Evolutionary conservation across 2,888 invertebrate species (phyloP).

Genomic region (Watsonalla binaria): DNA sequence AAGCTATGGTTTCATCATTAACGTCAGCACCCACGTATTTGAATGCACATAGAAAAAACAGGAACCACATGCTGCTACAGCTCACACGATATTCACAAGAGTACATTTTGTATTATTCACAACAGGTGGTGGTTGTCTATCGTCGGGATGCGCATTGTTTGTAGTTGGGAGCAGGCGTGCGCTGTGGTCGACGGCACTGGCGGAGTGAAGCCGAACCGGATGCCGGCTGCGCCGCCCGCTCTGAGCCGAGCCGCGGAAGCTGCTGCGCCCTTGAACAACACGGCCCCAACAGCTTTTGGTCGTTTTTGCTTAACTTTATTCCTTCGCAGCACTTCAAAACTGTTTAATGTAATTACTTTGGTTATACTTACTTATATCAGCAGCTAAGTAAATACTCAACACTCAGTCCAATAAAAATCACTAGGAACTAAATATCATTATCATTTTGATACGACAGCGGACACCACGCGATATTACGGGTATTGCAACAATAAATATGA

Average conservation of each 20-base stretch:
- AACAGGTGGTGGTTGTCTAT: slow-evolving; percentile 58
- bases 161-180: slow-evolving; percentile 41
- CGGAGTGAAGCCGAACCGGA: slow-evolving; percentile 35
- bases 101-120: slow-evolving; percentile 32
- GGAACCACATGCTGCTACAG: slow-evolving; percentile 41
- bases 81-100: slow-evolving; percentile 15
- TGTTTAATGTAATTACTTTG: too few species aligned
- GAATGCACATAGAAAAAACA: slow-evolving; percentile 38
- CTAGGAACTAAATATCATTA: too few species aligned
- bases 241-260: slow-evolving; percentile 42
- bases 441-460: neutral
- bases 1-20: slow-evolving; percentile 32
- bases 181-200: slow-evolving; percentile 43
- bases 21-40: slow-evolving; percentile 26
- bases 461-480: slow-evolving; percentile 5
- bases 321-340: too few species aligned
- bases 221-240: slow-evolving; percentile 25
- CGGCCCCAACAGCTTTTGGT: neutral
- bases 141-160: slow-evolving; percentile 54
- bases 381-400: too few species aligned
- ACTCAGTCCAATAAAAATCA: too few species aligned
- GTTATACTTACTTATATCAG: too few species aligned
- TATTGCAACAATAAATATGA: slow-evolving; percentile 44
- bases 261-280: slow-evolving; percentile 56
- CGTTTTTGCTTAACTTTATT: neutral